These are phyloP conservation scores for Tragulus kanchil DNA, from an alignment of 2,113 vertebrate species.

Conservation along the genomic window DNA sequence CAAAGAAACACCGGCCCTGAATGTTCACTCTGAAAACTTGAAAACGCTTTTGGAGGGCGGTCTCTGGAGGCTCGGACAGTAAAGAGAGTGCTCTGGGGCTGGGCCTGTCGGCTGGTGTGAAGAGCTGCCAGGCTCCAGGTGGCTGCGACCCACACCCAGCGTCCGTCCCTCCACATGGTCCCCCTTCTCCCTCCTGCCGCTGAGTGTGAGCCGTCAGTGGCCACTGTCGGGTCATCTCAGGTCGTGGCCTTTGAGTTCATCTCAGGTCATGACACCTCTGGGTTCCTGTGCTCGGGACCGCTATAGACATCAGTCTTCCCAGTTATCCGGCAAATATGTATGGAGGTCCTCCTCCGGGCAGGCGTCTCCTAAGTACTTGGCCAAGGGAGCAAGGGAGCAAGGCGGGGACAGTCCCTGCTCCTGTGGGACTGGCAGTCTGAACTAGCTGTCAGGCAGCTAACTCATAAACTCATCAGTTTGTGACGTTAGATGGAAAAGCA, in stretches of 20 bases:
- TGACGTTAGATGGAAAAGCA: not conserved
- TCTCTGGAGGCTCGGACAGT: not conserved
- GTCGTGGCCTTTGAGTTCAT: not conserved
- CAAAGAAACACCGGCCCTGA: not conserved
- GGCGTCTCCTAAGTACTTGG: not conserved
- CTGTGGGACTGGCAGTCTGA: not conserved
- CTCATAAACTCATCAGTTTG: not conserved
- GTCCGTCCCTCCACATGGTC: rapidly evolving
- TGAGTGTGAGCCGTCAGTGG: rapidly evolving
- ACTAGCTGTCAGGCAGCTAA: not conserved
- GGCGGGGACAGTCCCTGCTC: not conserved
- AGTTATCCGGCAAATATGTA: rapidly evolving
- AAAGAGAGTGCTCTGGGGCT: not conserved
- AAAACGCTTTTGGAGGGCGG: not conserved
- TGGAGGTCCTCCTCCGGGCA: not conserved
- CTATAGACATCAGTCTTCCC: rapidly evolving
- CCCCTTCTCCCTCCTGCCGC: rapidly evolving
- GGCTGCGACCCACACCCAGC: not conserved
- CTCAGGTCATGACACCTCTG: rapidly evolving
- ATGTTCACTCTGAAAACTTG: not conserved
- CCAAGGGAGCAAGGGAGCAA: not conserved
- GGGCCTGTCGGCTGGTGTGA: not conserved
- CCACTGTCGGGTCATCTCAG: not conserved
- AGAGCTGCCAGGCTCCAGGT: rapidly evolving
- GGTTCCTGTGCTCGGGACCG: not conserved